Evolutionary conservation across 2,113 vertebrate genomes (phyloP), one percentile per base, ranked within the genome.

Genomic region (Microcebus griseorufus): DNA sequence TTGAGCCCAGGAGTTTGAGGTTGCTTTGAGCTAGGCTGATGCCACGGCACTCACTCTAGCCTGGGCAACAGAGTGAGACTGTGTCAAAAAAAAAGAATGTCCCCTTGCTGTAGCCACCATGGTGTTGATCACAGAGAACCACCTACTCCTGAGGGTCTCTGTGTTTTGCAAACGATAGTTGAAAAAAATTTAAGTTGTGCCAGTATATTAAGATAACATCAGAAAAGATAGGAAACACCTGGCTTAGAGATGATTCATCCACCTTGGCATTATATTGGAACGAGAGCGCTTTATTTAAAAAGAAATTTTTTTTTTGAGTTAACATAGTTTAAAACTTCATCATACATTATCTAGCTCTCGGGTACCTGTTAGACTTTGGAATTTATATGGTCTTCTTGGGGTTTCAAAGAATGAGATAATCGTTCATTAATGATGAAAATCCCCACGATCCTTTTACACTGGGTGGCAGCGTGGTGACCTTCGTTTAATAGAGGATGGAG

Each of bases 91-190:
- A 45, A 51, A 13, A 45, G 37, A 37, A 14, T 14, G 14, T 53
- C 13, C 16, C 18, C 17, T 29, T 2, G 3, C 2, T 4, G 3
- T 32, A 12, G 17, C 18, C 11, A 27, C 6, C 3, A 3, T 45
- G n/a, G 1, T 45, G 2, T 18, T 14, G 45, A 16, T 22, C 76
- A 64, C 18, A 20, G 34, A 73, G n/a, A 16, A 53, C n/a, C 25
- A 17, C 32, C 18, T 18, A 6, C 45, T 65, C 37, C 48, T 42
- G 18, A 20, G 20, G 13, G 16, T 51, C 18, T 42, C 22, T 9
- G 3, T 20, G 18, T 32, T 69, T 60, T 37, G 23, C 70, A 8
- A 34, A 51, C 42, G 10, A 51, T 20, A 5, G 25, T 9, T 42
- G 58, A 5, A 6, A 64, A 88, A 3, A 65, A 25, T 37, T 51